Conservation (phyloP, 2,797 vertebrate genomes). For the Selene dorsalis region DNA sequence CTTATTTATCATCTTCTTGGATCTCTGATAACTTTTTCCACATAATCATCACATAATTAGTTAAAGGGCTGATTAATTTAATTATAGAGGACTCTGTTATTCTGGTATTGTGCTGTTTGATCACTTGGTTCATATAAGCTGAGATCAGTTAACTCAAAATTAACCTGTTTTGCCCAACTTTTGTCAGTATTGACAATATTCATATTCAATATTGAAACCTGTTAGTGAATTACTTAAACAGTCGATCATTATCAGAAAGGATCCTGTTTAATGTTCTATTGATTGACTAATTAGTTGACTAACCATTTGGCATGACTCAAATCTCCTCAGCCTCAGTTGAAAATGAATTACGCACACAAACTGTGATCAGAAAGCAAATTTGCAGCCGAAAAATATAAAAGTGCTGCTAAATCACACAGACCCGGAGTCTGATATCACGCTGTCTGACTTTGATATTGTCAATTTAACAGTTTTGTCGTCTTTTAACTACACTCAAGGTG, state of each 20-base stretch:
- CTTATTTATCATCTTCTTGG: too few relatives aligned
- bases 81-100: background rate
- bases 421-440: too few relatives aligned
- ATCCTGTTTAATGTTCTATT: background rate
- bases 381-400: background rate
- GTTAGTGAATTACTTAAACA: background rate
- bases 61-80: background rate
- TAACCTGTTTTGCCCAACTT: too few relatives aligned
- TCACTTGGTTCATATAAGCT: background rate
- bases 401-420: background rate
- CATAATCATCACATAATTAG: slow-evolving; percentile 10
- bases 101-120: background rate
- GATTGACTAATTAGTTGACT: background rate
- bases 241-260: background rate
- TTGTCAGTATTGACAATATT: background rate
- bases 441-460: background rate
- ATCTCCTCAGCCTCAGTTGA: background rate
- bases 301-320: background rate
- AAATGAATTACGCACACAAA: background rate
- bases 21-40: too few relatives aligned
- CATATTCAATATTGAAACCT: too few relatives aligned
- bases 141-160: background rate
- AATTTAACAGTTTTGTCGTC: background rate
- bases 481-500: background rate
- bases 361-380: background rate